Conservation (phyloP, 2,888 invertebrate species). For the Allolobophora icterica region DNA sequence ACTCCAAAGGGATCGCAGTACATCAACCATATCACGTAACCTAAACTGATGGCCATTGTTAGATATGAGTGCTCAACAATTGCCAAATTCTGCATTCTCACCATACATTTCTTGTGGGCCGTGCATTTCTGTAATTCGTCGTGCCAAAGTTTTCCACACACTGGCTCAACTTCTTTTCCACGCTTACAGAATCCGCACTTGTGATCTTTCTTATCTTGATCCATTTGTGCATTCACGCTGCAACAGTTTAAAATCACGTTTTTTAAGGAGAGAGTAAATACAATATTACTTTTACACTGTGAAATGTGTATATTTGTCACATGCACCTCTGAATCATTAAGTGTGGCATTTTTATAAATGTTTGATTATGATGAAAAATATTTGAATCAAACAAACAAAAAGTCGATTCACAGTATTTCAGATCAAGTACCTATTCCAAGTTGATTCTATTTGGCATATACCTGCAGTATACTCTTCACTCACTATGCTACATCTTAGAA, state of each 20-base stretch:
- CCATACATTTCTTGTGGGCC: conserved; percentile 55
- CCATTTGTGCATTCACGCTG: background rate
- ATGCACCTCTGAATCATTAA: too few relatives aligned
- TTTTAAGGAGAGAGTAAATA: background rate
- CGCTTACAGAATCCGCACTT: conserved; percentile 52
- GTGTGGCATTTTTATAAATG: too few relatives aligned
- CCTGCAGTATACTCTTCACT: too few relatives aligned
- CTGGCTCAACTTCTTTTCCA: conserved; percentile 47
- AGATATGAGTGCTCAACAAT: too few relatives aligned
- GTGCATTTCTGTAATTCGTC: conserved; percentile 42
- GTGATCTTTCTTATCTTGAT: conserved; percentile 25
- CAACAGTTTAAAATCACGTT: background rate
- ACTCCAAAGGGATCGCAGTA: too few relatives aligned
- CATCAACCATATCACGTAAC: too few relatives aligned
- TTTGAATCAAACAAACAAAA: too few relatives aligned
- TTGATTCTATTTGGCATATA: background rate
- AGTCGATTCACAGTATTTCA: too few relatives aligned
- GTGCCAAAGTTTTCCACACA: conserved; percentile 51
- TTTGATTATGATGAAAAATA: too few relatives aligned
- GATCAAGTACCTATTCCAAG: too few relatives aligned
- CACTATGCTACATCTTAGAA: background rate
- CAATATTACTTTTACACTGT: background rate
- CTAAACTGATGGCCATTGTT: too few relatives aligned
- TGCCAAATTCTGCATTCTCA: conserved; percentile 37
- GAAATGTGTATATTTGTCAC: background rate